phyloP scores from a whole-genome alignment of 2,888 invertebrate genomes.

The Scotopteryx bipunctaria region DNA sequence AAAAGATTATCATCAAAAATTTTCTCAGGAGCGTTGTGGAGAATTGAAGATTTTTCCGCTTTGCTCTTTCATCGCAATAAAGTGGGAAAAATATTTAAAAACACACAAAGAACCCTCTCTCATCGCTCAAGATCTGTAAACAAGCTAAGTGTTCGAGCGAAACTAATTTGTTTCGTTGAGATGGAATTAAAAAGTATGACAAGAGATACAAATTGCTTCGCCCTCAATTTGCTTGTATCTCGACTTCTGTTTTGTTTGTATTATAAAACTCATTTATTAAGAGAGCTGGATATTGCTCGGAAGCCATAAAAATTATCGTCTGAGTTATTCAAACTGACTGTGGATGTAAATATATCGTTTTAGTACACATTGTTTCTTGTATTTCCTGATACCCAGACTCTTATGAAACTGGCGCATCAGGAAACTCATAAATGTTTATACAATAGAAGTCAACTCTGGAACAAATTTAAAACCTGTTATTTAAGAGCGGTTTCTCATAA shows the following conservation, averaged over 20 bases:
- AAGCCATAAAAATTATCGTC: constrained; percentile 10
- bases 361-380: no score
- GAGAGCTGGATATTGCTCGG: constrained; percentile 55
- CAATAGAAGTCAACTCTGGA: no score
- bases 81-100: constrained; percentile 33
- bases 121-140: constrained; percentile 62
- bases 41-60: constrained; percentile 22
- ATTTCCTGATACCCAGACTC: no score
- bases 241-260: constrained; percentile 69
- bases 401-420: no score
- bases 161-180: constrained; percentile 68
- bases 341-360: no score
- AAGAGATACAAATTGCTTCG: constrained; percentile 73
- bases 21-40: constrained; percentile 21
- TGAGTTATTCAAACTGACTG: not conserved
- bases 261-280: constrained; percentile 71
- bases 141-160: constrained; percentile 67
- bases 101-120: constrained; percentile 49
- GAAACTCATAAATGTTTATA: no score
- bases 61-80: constrained; percentile 28
- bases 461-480: no score
- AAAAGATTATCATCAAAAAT: constrained; percentile 25
- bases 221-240: constrained; percentile 69
- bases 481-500: no score
- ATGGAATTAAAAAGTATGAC: constrained; percentile 79